phyloP scores from a whole-genome alignment of 2,797 vertebrate genomes.

The Myiothlypis coronata region DNA sequence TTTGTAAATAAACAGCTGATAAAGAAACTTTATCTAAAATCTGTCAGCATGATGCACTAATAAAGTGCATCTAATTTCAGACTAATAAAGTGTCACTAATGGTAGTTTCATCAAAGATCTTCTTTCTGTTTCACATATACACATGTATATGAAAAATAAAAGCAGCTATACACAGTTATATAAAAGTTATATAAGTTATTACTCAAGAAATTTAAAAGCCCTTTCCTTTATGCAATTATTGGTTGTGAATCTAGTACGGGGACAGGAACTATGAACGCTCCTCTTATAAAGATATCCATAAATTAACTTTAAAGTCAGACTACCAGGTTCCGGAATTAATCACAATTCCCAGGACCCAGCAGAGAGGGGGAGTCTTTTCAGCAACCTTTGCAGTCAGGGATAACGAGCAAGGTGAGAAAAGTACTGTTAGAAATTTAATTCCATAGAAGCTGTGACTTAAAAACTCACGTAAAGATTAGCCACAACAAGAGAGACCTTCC shows the following conservation, averaged over 20 bases:
- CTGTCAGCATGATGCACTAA: not conserved
- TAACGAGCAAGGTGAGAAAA: not conserved
- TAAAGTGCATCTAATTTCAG: not conserved
- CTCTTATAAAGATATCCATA: not conserved
- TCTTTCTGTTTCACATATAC: not conserved
- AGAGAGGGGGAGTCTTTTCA: not conserved
- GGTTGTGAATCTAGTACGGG: not conserved
- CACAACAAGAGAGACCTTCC: too few relatives aligned
- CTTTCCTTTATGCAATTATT: not conserved
- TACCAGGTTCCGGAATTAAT: not conserved
- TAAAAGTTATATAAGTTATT: not conserved
- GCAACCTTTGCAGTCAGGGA: not conserved
- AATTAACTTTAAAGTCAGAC: not conserved
- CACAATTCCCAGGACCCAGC: not conserved
- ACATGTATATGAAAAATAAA: not conserved
- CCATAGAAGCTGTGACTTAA: not conserved
- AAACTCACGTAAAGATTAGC: not conserved
- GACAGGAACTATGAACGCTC: fast-evolving
- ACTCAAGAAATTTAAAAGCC: not conserved
- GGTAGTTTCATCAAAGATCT: not conserved
- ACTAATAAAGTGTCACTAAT: not conserved
- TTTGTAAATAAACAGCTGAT: not conserved
- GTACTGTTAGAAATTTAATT: not conserved
- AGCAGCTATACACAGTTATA: not conserved
- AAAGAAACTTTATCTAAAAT: not conserved